Conservation (phyloP, 2,888 invertebrate genomes). For the Dryomyza anilis region DNA sequence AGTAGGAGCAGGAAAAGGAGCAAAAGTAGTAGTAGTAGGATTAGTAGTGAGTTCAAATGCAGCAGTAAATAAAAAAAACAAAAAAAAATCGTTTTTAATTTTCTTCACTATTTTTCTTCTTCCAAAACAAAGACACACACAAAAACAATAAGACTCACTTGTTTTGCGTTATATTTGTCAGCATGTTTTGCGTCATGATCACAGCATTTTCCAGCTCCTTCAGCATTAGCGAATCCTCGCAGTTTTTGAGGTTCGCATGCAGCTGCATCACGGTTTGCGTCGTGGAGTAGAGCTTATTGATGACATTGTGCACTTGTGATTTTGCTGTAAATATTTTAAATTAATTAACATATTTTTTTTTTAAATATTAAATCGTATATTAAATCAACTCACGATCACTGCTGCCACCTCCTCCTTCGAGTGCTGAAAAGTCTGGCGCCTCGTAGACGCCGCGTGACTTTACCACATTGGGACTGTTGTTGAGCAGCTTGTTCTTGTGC, state of each 20-base stretch:
- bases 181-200: conserved; percentile 62
- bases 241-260: conserved; percentile 59
- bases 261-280: conserved; percentile 60
- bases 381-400: conserved; percentile 49
- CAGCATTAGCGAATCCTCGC: conserved; percentile 56
- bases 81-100: background rate
- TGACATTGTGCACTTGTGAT: conserved; percentile 68
- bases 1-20: no score
- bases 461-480: conserved; percentile 46
- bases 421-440: conserved; percentile 42
- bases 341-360: conserved; percentile 1
- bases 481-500: conserved; percentile 59
- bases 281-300: conserved; percentile 63
- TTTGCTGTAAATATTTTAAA: conserved; percentile 62
- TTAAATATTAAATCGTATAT: background rate
- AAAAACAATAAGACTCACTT: conserved; percentile 42
- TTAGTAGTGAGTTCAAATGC: background rate
- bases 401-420: conserved; percentile 40
- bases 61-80: background rate
- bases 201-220: conserved; percentile 62
- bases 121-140: background rate
- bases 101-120: background rate
- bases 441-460: conserved; percentile 51
- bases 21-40: background rate
- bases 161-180: conserved; percentile 60